A percentile compares a stretch with the other conserved stretches of the same genome.
phyloP scores from a whole-genome alignment of 2,113 vertebrate species.

The Oncorhynchus gorbuscha region DNA sequence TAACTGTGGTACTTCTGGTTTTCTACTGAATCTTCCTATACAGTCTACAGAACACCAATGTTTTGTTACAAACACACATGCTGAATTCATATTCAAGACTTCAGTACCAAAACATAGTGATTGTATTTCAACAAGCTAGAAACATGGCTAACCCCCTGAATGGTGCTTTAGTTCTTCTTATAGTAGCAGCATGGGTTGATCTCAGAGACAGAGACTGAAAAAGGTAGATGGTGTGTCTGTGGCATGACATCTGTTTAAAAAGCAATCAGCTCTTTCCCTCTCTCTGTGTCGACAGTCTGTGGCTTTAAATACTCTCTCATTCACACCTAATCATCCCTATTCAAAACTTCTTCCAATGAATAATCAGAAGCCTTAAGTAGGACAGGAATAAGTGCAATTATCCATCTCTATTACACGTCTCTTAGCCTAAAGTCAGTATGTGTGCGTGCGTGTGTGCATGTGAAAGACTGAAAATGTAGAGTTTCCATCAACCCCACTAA shows the following conservation, averaged over 20 bases:
- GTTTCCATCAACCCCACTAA: no score
- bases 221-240: background rate
- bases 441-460: background rate
- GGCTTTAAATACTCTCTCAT: slow-evolving; percentile 14
- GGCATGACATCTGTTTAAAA: slow-evolving; percentile 3
- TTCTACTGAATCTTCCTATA: background rate
- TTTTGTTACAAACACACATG: background rate
- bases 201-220: background rate
- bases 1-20: background rate
- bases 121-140: slow-evolving; percentile 4
- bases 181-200: background rate
- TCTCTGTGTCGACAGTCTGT: slow-evolving; percentile 7
- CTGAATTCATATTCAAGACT: background rate
- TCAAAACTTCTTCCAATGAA: slow-evolving; percentile 9
- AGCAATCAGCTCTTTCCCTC: slow-evolving; percentile 15
- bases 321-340: slow-evolving; percentile 25
- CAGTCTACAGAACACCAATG: background rate
- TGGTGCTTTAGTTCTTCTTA: background rate
- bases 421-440: background rate
- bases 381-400: background rate
- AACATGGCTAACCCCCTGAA: background rate
- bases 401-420: background rate
- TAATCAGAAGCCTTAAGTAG: slow-evolving; percentile 6
- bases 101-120: background rate
- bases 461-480: no score